A percentile compares a stretch with the other conserved stretches of the same genome.
Conservation (phyloP, 2,888 invertebrate genomes). For the Leptopilina syphax region DNA sequence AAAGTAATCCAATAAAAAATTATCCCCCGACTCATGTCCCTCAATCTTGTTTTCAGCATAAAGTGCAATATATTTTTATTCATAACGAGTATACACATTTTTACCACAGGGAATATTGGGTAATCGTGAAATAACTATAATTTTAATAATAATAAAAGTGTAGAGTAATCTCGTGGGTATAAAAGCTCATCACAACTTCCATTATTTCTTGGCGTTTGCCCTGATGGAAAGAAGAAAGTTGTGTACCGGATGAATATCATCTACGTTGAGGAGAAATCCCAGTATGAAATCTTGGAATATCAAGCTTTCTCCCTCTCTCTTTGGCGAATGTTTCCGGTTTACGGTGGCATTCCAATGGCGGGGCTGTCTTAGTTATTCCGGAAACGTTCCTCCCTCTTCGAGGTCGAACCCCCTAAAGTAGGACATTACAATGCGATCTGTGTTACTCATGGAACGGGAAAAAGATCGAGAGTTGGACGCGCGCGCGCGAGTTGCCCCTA, state of each 20-base stretch:
- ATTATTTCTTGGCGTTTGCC: slow-evolving; percentile 5
- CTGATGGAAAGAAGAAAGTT: slow-evolving; percentile 5
- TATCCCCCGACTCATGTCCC: no score
- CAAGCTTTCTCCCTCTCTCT: not conserved
- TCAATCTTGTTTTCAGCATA: no score
- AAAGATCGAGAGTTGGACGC: slow-evolving; percentile 26
- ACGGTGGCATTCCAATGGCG: slow-evolving; percentile 28
- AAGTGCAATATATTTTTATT: not conserved
- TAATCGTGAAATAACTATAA: not conserved
- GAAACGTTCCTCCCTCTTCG: slow-evolving; percentile 51
- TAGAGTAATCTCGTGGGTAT: not conserved
- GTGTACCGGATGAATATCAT: slow-evolving; percentile 7
- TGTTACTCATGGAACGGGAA: slow-evolving; percentile 57
- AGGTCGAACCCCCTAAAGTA: slow-evolving; percentile 57
- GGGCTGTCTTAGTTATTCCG: slow-evolving; percentile 51
- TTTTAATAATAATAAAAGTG: slow-evolving; percentile 1
- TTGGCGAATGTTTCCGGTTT: slow-evolving; percentile 30
- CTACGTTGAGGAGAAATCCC: slow-evolving; percentile 2
- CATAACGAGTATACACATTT: not conserved
- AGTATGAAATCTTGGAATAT: slow-evolving; percentile 37
- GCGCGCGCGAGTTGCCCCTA: slow-evolving; percentile 48
- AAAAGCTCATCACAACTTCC: slow-evolving; percentile 16
- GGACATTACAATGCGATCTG: slow-evolving; percentile 68
- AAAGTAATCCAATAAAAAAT: no score
- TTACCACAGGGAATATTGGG: not conserved